Evolutionary conservation across 2,113 vertebrate species (phyloP).

Genomic region (cattle (Bos taurus)): ARS-UCD2.0 NC_037345.1:10967001-10967500

Average conservation of each 20-base stretch:
- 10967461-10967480: neutral
- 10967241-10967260: neutral
- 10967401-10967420: neutral
- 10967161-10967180: neutral
- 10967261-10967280: neutral
- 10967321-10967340: neutral
- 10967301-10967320: neutral
- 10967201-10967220: neutral
- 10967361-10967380: neutral
- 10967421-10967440: neutral
- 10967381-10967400: neutral
- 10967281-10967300: neutral
- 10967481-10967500: neutral
- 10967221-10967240: neutral
- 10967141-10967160: neutral
- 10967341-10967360: rapidly evolving
- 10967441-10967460: neutral
- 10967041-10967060: rapidly evolving
- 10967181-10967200: neutral
- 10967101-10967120: neutral
- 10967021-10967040: neutral
- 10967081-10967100: neutral
- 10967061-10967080: rapidly evolving
- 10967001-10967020: neutral
- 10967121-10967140: rapidly evolving